phyloP scores from a whole-genome alignment of 1,140 invertebrate genomes.

The Eurosta solidaginis region DNA sequence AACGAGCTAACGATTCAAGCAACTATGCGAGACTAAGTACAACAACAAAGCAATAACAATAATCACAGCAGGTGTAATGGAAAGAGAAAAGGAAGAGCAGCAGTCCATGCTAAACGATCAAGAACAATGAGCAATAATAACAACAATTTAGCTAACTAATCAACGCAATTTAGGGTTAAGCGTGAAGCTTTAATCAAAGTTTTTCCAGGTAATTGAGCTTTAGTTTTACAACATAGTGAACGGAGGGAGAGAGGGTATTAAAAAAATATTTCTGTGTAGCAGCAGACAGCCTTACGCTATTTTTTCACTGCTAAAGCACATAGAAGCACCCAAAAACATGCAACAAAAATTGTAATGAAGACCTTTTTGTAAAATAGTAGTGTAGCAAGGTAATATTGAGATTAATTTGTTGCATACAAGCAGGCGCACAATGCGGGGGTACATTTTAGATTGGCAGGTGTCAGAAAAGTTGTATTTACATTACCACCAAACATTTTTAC shows the following conservation, averaged over 20 bases:
- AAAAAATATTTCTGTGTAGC: too few species aligned
- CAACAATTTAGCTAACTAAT: constrained; percentile 19
- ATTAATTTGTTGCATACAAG: constrained; percentile 23
- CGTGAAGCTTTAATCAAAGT: constrained; percentile 18
- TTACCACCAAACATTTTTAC: background rate
- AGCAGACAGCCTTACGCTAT: background rate
- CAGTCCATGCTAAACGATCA: too few species aligned
- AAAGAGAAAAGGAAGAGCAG: background rate
- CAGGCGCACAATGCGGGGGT: background rate
- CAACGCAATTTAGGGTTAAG: constrained; percentile 9
- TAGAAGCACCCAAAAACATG: background rate
- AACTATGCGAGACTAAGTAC: background rate
- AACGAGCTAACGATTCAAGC: constrained; percentile 3
- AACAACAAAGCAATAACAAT: background rate
- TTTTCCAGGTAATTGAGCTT: constrained; percentile 24
- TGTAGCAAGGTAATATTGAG: background rate
- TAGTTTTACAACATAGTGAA: background rate
- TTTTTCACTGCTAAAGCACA: background rate
- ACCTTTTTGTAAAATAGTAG: background rate
- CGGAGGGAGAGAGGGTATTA: background rate
- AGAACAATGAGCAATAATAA: background rate
- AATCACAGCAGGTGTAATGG: constrained; percentile 1
- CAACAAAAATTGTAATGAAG: background rate
- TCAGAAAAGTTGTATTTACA: background rate
- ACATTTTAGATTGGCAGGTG: background rate